Evolutionary conservation across 2,113 vertebrate genomes (phyloP).

Genomic region (Aspiorhynchus laticeps): DNA sequence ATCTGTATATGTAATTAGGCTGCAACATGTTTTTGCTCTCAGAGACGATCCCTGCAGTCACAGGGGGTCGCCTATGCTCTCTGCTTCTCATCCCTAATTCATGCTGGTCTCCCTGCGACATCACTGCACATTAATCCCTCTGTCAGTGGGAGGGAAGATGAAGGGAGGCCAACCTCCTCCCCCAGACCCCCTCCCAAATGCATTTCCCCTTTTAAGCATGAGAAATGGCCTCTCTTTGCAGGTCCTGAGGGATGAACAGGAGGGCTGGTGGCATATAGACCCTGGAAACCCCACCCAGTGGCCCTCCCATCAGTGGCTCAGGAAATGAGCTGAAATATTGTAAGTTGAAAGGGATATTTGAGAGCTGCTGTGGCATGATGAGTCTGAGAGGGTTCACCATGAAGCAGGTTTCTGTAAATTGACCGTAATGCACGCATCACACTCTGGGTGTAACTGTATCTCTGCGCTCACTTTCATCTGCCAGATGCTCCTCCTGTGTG

Average conservation of each 20-base stretch:
- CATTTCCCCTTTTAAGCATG: constrained; percentile 65
- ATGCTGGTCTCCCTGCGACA: constrained; percentile 64
- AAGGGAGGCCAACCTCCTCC: constrained; percentile 34
- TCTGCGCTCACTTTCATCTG: constrained; percentile 44
- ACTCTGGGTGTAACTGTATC: constrained; percentile 48
- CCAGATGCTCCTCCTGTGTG: constrained; percentile 22
- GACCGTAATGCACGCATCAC: constrained; percentile 51
- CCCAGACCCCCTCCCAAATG: constrained; percentile 50
- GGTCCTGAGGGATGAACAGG: constrained; percentile 60
- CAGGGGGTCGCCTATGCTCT: constrained; percentile 44
- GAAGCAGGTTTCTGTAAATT: constrained; percentile 61
- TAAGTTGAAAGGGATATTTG: constrained; percentile 60
- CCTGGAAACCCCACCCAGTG: constrained; percentile 63
- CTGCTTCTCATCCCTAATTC: constrained; percentile 69
- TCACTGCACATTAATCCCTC: constrained; percentile 58
- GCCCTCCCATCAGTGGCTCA: neutral
- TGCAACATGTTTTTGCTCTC: constrained; percentile 72
- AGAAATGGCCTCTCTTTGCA: constrained; percentile 64
- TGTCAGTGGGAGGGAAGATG: constrained; percentile 28
- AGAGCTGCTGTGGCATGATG: constrained; percentile 45
- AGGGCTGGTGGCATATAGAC: constrained; percentile 64
- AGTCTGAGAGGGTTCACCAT: constrained; percentile 49
- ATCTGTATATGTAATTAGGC: constrained; percentile 40
- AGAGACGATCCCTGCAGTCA: constrained; percentile 59
- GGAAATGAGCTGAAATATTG: constrained; percentile 49